Base-by-base conservation (phyloP, 1,140 invertebrate genomes). In the Bombus difficillimus region DNA sequence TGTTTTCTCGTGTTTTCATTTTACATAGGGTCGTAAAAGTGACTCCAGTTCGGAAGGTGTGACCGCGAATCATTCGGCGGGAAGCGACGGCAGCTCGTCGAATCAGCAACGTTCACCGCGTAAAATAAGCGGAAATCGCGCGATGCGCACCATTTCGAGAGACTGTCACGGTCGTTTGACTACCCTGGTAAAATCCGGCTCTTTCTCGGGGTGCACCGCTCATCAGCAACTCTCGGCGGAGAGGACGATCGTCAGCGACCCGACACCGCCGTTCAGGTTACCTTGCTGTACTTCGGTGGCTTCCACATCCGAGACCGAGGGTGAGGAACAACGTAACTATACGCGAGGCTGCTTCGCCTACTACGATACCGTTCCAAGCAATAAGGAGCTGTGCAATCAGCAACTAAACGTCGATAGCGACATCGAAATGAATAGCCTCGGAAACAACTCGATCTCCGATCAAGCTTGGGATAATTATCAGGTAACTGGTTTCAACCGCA, bases 401-500 rank as follows among this genome's bases (percentile, higher is more conserved):
- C 91, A 91, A 78, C 78, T 90, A 39, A 93, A 92, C 81, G 92
- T 87, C 43, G 95, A 95, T 80, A 95, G 95, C 82, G 95, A 95
- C 72, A 90, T 94, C 1, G 95, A 96, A 76, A 95, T 95, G 90
- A 94, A 94, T 89, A 95, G 94, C 85, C 89, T 96, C 83, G 90
- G 95, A 83, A 93, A 96, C 89, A 98, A 97, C 93, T 98, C 98
- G 59, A 97, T 98, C 91, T 98, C 98, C 4, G 98, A 99, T 94
- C 97, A 97, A 92, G 98, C 97, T 64, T 98, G 97, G 97, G 97
- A 98, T 93, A 97, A 97, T 93, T 98, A 97, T 95, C 97, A 97
- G 96, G 97, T 97, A 91, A 92, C 32, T 15, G 22, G 22, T 3
- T 34, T 12, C 34, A 6, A 37, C 10, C 0, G 47, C 1, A 53